Conservation (phyloP, 2,888 invertebrate genomes). For the Apodemia mormo region DNA sequence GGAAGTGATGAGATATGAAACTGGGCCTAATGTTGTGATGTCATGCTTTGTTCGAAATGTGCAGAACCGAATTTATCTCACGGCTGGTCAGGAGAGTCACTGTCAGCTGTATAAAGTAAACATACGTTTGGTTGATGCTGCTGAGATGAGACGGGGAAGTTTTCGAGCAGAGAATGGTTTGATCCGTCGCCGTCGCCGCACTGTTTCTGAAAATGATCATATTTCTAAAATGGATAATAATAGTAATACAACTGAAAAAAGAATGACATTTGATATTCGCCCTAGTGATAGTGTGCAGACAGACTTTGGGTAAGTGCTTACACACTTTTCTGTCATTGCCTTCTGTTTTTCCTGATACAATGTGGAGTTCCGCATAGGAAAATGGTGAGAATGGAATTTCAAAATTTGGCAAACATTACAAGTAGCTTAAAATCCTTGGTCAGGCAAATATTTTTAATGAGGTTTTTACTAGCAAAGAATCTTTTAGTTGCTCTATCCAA, state of each 20-base stretch:
- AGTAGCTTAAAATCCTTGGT: too few species aligned
- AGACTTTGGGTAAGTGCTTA: slow-evolving; percentile 85
- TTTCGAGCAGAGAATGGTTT: slow-evolving; percentile 76
- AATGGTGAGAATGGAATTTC: too few species aligned
- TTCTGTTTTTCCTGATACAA: background rate
- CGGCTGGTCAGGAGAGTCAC: slow-evolving; percentile 95
- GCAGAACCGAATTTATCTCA: slow-evolving; percentile 88
- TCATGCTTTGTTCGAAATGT: slow-evolving; percentile 90
- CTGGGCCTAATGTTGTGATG: slow-evolving; percentile 95
- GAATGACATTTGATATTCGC: slow-evolving; percentile 88
- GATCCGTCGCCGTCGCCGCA: slow-evolving; percentile 69
- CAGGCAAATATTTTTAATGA: too few species aligned
- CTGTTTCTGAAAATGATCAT: slow-evolving; percentile 79
- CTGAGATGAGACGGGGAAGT: slow-evolving; percentile 81
- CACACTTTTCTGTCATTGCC: background rate
- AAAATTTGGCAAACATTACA: too few species aligned
- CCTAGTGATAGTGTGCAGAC: slow-evolving; percentile 92
- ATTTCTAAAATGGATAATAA: slow-evolving; percentile 70
- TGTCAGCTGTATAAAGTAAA: slow-evolving; percentile 91
- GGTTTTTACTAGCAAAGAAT: too few species aligned
- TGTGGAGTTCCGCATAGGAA: too few species aligned
- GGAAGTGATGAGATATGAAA: slow-evolving; percentile 94
- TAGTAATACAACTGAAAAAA: slow-evolving; percentile 75
- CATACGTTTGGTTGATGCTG: slow-evolving; percentile 79
- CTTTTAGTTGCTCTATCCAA: too few species aligned